Evolutionary conservation across 2,113 vertebrate species (phyloP), one percentile per base, ranked within the genome.

Genomic region (Aramus guarauna): DNA sequence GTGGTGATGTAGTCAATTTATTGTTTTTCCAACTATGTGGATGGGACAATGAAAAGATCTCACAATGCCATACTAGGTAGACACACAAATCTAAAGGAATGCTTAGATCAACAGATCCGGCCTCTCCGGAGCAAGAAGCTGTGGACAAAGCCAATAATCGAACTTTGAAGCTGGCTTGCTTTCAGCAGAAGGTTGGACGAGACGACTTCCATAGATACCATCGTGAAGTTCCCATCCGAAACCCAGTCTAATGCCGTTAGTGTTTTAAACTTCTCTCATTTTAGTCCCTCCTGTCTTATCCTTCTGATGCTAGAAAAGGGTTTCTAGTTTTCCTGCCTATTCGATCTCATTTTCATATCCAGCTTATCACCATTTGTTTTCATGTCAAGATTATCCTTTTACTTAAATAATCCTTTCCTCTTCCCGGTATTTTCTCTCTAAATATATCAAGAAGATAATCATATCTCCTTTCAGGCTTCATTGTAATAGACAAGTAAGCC

Each of bases 361-460:
- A 76, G 53, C 18, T 68, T 63, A 62, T 6, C 64, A 53, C 53
- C 74, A 47, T 30, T 85, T 90, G 45, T 56, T 90, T 85, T 52
- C 64, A 77, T 81, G 39, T 30, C 78, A 88, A 92, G 73, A 87
- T 84, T 45, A 84, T 83, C 76, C 73, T 95, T 92, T 81, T 45
- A 56, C 39, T 90, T 50, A 11, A 67, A 63, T 45, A 94, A 73
- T 69, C 79, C 48, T 74, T 64, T 60, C 69, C 29, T 82, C 29
- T 80, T 55, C 59, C 63, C 72, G 34, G 27, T 80, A 67, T 76
- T 92, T 86, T 75, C 81, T 83, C 58, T 67, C 59, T 45, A 84
- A 90, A 77, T 47, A 81, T 73, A 87, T 60, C 39, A 62, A 23
- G 32, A 64, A 47, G 58, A 83, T 48, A 67, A 75, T 85, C 13